These are phyloP conservation scores for Lasiommata megera DNA, from an alignment of 2,888 invertebrate species.

Conservation along the genomic window DNA sequence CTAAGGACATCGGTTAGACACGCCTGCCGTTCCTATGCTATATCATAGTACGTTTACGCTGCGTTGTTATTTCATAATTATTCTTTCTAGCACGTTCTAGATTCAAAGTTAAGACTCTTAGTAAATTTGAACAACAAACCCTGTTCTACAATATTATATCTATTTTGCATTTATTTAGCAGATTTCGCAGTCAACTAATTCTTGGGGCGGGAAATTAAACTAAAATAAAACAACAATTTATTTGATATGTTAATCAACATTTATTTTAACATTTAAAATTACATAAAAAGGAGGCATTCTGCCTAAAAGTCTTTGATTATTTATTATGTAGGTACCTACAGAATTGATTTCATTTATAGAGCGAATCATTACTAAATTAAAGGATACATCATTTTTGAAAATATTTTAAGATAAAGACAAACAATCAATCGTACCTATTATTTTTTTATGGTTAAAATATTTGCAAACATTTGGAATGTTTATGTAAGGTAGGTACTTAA, in stretches of 20 bases:
- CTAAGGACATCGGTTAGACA: no score
- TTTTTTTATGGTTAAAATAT: not conserved
- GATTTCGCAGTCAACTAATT: not conserved
- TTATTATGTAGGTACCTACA: conserved; percentile 64
- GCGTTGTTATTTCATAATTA: no score
- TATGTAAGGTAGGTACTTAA: not conserved
- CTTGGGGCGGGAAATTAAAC: not conserved
- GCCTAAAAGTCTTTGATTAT: conserved; percentile 77
- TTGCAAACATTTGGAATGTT: not conserved
- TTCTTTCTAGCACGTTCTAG: no score
- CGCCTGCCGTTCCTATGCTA: no score
- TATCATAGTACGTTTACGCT: no score
- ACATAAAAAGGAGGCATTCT: conserved; percentile 78
- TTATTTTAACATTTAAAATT: conserved; percentile 80
- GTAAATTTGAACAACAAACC: no score
- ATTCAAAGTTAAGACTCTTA: no score
- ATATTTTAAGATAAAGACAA: not conserved
- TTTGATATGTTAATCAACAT: conserved; percentile 76
- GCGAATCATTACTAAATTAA: conserved; percentile 40
- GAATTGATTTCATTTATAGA: conserved; percentile 75
- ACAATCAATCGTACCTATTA: not conserved
- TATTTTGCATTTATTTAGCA: no score
- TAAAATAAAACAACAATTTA: conserved; percentile 57
- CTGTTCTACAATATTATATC: no score
- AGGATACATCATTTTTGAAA: not conserved